Evolutionary conservation across 1,140 invertebrate species (phyloP).

Genomic region (Homalodisca vitripennis): DNA sequence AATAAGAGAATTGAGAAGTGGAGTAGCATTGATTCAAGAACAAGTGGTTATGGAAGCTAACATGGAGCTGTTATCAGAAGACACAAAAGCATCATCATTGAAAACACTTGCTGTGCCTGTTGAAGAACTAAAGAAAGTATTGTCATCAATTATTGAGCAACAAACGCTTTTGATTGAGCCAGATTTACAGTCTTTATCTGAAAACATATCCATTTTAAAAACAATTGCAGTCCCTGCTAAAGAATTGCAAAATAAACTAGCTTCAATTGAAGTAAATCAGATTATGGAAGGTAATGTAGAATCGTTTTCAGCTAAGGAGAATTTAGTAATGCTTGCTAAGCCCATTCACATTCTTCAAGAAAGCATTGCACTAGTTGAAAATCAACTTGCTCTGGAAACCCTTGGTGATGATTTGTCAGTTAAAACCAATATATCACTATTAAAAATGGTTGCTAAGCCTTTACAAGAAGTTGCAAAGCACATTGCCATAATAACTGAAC

Average conservation of each 20-base stretch:
- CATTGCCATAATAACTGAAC: constrained; percentile 47
- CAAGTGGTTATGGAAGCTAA: constrained; percentile 39
- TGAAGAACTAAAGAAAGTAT: constrained; percentile 57
- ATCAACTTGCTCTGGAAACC: constrained; percentile 29
- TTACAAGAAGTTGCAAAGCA: constrained; percentile 49
- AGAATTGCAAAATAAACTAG: constrained; percentile 54
- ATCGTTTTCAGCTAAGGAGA: constrained; percentile 17
- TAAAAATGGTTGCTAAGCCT: constrained; percentile 50
- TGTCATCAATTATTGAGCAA: constrained; percentile 23
- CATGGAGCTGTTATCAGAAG: constrained; percentile 31
- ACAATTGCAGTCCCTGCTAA: constrained; percentile 54
- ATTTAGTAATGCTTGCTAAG: constrained; percentile 16
- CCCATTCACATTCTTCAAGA: constrained; percentile 30
- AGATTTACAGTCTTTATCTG: constrained; percentile 21
- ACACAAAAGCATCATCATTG: constrained; percentile 37
- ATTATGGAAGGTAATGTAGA: constrained; percentile 29
- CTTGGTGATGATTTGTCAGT: constrained; percentile 17
- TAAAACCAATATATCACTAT: constrained; percentile 40
- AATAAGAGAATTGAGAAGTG: constrained; percentile 43
- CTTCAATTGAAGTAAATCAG: constrained; percentile 47
- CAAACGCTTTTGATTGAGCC: constrained; percentile 27
- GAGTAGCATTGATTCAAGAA: constrained; percentile 43
- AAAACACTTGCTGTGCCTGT: constrained; percentile 46
- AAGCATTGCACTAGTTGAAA: constrained; percentile 28
- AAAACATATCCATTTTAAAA: constrained; percentile 45